These are phyloP conservation scores for Gadopsis marmoratus DNA, from an alignment of 2,797 vertebrate species.

Conservation along the genomic window DNA sequence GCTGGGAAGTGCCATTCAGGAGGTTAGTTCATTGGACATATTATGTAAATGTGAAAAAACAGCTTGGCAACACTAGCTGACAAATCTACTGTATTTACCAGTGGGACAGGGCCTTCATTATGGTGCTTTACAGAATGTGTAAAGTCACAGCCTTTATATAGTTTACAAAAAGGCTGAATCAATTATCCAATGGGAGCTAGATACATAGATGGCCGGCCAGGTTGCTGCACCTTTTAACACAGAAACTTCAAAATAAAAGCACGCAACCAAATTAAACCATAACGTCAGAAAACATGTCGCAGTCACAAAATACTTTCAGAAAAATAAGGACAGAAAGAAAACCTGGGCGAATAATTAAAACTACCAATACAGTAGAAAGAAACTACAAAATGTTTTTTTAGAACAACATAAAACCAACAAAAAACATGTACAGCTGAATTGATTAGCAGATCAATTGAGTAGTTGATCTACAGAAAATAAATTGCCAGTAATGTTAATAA, in stretches of 20 bases:
- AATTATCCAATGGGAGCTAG: too few relatives aligned
- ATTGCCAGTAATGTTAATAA: background rate
- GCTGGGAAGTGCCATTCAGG: conserved; percentile 87
- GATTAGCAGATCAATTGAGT: background rate
- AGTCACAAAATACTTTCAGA: background rate
- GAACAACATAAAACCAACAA: background rate
- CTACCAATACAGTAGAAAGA: background rate
- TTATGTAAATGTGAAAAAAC: background rate
- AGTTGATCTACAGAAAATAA: background rate
- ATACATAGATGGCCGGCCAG: too few relatives aligned
- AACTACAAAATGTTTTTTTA: background rate
- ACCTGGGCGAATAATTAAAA: background rate
- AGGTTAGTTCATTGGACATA: conserved; percentile 80
- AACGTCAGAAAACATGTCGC: background rate
- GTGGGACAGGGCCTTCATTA: background rate
- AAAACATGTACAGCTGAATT: background rate
- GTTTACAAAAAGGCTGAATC: too few relatives aligned
- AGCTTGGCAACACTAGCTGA: background rate
- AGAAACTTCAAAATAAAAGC: background rate
- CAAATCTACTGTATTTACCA: background rate
- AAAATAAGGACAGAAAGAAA: too few relatives aligned
- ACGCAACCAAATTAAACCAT: background rate
- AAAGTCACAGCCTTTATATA: background rate
- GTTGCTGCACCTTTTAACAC: background rate
- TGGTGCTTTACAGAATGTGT: background rate